Conservation (phyloP, 2,797 vertebrate genomes). For the Halcyon leucocephala region DNA sequence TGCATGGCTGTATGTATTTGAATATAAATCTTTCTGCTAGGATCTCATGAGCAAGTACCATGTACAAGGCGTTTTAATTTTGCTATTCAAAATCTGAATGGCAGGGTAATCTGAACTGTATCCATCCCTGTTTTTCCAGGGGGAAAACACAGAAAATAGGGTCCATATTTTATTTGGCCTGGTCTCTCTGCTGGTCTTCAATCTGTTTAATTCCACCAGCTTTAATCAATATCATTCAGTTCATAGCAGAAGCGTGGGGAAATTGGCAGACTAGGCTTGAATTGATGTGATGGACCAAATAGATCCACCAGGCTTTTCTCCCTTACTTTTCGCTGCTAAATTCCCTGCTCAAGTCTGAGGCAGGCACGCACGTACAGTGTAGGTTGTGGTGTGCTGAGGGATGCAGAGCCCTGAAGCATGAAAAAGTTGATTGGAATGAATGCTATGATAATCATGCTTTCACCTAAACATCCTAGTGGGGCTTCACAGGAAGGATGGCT, state of each 20-base stretch:
- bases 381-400: background rate
- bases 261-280: background rate
- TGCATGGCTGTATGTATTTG: background rate
- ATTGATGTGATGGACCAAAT: background rate
- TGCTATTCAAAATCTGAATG: background rate
- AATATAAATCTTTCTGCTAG: background rate
- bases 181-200: background rate
- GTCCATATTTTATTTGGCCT: background rate
- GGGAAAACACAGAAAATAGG: background rate
- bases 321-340: background rate
- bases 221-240: background rate
- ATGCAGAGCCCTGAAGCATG: background rate
- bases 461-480: background rate
- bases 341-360: background rate
- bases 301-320: background rate
- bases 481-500: background rate
- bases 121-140: background rate
- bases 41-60: background rate
- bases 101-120: background rate
- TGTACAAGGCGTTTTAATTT: background rate
- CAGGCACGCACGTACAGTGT: accelerated
- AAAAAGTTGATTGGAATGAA: slow-evolving; percentile 2
- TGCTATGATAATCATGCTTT: background rate
- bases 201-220: background rate
- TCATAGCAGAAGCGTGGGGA: background rate